Base-by-base conservation (phyloP, 1,140 invertebrate species). In the Drosophila seguyi region DNA sequence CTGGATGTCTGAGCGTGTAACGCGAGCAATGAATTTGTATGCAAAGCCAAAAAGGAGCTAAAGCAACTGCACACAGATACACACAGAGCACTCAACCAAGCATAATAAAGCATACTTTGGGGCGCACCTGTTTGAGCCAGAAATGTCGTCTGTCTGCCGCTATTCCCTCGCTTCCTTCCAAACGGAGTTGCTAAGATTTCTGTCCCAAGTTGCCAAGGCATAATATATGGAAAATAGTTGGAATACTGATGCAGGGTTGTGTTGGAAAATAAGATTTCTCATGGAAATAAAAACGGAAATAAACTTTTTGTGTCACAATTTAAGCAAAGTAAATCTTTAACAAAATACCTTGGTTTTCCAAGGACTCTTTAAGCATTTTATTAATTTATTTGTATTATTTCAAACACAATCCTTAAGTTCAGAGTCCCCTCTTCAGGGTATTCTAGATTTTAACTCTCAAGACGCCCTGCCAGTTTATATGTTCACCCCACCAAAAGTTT, bases 21-120 rank as follows among this genome's bases (percentile, higher is more conserved):
- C 77, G 68, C 77, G 65, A 52, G 65, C 84, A 74, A 81, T 88
- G 84, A 90, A 84, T 90, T 88, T 78, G 45, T 84, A 88, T 80
- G 72, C 59, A 87, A 75, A 90, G 75, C 53, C 69, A 81, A 79
- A 75, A 84, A 61, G 76, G 58, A 58, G 50, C 73, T 58, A 45
- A 74, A 61, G 53, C 53, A 59, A 80, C 22, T 56, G 58, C 74
- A 84, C 81, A 71, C 50, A 42, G 53, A 50, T 44, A 42, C 62
- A 56, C 27, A 38, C 38, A 60, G n/a, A 31, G 39, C 74, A 90
- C 53, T 53, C 72, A 86, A 53, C 34, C 55, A 48, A 68, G 56
- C 53, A 79, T 63, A 57, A 87, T 80, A 80, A 83, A 87, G 79
- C 80, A 87, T 77, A 78, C 80, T 88, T 87, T 52, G 36, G 57